phyloP scores from a whole-genome alignment of 2,888 invertebrate species.

The Bibio marci region DNA sequence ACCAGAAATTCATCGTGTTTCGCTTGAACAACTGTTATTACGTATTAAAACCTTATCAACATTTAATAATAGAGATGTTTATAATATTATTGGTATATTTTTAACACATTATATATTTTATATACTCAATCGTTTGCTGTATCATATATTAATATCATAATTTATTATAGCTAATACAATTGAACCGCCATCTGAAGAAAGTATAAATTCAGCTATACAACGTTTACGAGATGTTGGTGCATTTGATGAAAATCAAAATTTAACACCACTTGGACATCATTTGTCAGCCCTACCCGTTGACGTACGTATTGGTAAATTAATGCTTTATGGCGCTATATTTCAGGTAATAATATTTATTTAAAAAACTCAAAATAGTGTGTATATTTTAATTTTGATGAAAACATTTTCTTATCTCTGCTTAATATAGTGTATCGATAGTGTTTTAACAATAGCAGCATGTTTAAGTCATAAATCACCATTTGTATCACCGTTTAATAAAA shows the following conservation, averaged over 20 bases:
- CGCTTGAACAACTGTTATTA: slow-evolving; percentile 64
- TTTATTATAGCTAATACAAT: slow-evolving; percentile 40
- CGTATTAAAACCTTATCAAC: slow-evolving; percentile 49
- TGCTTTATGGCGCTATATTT: slow-evolving; percentile 82
- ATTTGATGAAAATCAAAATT: slow-evolving; percentile 48
- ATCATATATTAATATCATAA: not conserved
- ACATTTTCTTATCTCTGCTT: no score
- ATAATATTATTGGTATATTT: slow-evolving; percentile 18
- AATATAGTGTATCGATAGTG: slow-evolving; percentile 65
- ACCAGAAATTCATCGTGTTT: slow-evolving; percentile 80
- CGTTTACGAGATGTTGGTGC: slow-evolving; percentile 66
- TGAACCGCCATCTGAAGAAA: slow-evolving; percentile 53
- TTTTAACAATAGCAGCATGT: slow-evolving; percentile 77
- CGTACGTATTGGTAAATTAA: slow-evolving; percentile 78
- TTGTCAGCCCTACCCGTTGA: slow-evolving; percentile 80
- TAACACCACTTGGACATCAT: slow-evolving; percentile 78
- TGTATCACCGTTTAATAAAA: slow-evolving; percentile 53
- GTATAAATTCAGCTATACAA: slow-evolving; percentile 47
- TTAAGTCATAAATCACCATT: slow-evolving; percentile 67
- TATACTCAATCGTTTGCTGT: not conserved
- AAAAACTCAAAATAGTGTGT: no score
- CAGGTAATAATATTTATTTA: no score
- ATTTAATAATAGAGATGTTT: slow-evolving; percentile 18
- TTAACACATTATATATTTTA: not conserved
- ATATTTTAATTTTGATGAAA: no score